Conservation (phyloP, 1,140 invertebrate species). For the silkworm (Bombyx mori) region ASM3026992v2 NC_085117.1:14610501-14611000, state of each 20-base stretch:
- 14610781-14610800: no score
- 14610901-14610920: no score
- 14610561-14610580: slow-evolving; percentile 68
- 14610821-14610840: no score
- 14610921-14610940: no score
- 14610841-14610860: no score
- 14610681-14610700: slow-evolving; percentile 62
- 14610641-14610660: slow-evolving; percentile 70
- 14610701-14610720: slow-evolving; percentile 22
- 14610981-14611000: no score
- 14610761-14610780: neutral
- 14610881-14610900: no score
- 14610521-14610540: slow-evolving; percentile 66
- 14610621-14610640: slow-evolving; percentile 51
- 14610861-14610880: no score
- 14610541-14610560: slow-evolving; percentile 65
- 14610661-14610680: slow-evolving; percentile 60
- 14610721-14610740: slow-evolving; percentile 27
- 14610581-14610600: slow-evolving; percentile 71
- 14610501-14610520: slow-evolving; percentile 45
- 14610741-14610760: neutral
- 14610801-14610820: no score
- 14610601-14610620: slow-evolving; percentile 24
- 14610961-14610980: no score
- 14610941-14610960: no score